Conservation (phyloP, 30 jellyfish, hydroid and myxozoan species). For the Chironex yamaguchii region DNA sequence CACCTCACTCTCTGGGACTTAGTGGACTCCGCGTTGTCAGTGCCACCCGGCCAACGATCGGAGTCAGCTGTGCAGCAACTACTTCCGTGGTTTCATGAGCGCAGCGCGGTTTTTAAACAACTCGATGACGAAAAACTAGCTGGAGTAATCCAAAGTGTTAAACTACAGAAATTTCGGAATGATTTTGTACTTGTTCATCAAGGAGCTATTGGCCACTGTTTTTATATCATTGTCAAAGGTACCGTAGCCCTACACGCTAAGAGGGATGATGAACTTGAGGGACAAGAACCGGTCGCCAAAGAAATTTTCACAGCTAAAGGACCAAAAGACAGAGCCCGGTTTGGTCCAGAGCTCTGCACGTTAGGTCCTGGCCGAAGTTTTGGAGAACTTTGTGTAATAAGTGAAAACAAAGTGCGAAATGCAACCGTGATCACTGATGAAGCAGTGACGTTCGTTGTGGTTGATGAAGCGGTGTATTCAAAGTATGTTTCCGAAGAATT, state of each 20-base stretch:
- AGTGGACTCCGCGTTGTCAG: conserved; percentile 64
- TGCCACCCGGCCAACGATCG: conserved; percentile 56
- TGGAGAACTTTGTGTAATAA: conserved; percentile 88
- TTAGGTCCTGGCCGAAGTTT: conserved; percentile 93
- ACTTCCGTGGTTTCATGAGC: conserved; percentile 88
- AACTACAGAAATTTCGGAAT: conserved; percentile 23
- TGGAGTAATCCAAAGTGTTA: conserved; percentile 31
- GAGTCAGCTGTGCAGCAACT: conserved; percentile 31
- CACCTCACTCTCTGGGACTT: conserved; percentile 67
- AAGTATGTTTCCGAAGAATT: conserved; percentile 81
- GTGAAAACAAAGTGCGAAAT: conserved; percentile 74
- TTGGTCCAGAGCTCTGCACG: conserved; percentile 79
- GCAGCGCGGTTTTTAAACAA: conserved; percentile 85
- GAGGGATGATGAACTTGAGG: conserved; percentile 18
- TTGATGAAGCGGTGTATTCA: conserved; percentile 69
- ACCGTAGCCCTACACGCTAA: conserved; percentile 81
- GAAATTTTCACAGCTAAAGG: conserved; percentile 76
- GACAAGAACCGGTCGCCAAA: conserved; percentile 61
- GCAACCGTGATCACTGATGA: conserved; percentile 95
- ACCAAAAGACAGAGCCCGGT: conserved; percentile 82
- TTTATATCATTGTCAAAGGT: conserved; percentile 87
- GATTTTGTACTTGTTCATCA: conserved; percentile 80
- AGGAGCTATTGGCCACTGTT: conserved; percentile 86
- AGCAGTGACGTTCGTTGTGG: conserved; percentile 67
- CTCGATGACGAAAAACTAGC: conserved; percentile 73